Conservation (phyloP, 2,888 invertebrate genomes). For the Rhabditophanes sp. region DNA sequence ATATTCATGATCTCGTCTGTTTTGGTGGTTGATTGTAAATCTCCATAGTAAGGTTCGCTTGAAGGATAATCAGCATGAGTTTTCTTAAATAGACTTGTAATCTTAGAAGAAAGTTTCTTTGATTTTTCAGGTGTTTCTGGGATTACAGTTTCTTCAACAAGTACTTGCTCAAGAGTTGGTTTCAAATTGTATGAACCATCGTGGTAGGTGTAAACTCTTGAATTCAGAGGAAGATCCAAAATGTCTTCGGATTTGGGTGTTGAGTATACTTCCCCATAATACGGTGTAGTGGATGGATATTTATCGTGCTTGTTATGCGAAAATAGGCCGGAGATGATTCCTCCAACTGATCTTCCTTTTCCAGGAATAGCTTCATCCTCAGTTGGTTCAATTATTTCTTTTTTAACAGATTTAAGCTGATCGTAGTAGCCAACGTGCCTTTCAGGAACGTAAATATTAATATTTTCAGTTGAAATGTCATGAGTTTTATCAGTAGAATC, state of each 20-base stretch:
- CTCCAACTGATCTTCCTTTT: slow-evolving; percentile 4
- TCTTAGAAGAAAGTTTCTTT: too few relatives aligned
- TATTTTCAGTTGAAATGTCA: slow-evolving; percentile 3
- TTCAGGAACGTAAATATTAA: slow-evolving; percentile 4
- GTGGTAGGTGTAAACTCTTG: too few relatives aligned
- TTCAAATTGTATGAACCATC: slow-evolving; percentile 2
- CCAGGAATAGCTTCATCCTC: slow-evolving; percentile 7
- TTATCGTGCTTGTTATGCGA: slow-evolving; percentile 8
- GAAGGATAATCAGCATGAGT: slow-evolving; percentile 5
- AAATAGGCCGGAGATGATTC: slow-evolving; percentile 7
- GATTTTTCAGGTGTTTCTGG: too few relatives aligned
- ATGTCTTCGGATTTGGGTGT: slow-evolving; percentile 8
- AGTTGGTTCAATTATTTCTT: slow-evolving; percentile 10
- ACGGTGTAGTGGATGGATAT: slow-evolving; percentile 6
- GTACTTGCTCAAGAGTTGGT: slow-evolving; percentile 1
- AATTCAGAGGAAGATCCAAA: too few relatives aligned
- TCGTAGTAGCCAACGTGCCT: slow-evolving; percentile 4
- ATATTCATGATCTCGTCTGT: neutral
- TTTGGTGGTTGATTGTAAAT: slow-evolving; percentile 6
- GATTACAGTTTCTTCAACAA: neutral
- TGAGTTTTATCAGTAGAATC: neutral
- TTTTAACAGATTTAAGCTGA: slow-evolving; percentile 3
- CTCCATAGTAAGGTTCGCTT: slow-evolving; percentile 10
- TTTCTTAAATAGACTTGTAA: slow-evolving; percentile 8
- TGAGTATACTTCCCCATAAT: slow-evolving; percentile 13